Conservation (phyloP, 2,113 vertebrate species). For the Blennius ocellaris region DNA sequence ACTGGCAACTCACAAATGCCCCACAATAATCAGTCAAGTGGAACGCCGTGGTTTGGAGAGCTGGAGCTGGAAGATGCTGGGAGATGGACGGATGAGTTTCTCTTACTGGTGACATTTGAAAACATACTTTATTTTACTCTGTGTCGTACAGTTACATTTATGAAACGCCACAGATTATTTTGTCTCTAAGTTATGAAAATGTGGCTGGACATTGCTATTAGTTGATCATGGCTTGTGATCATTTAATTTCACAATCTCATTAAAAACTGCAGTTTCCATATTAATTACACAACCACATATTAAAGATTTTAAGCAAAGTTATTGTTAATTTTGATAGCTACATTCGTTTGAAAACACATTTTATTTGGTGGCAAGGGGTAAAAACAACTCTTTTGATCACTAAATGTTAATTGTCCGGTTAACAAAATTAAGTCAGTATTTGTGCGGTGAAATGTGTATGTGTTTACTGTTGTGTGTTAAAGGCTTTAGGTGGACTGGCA, state of each 20-base stretch:
- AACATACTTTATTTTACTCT: background rate
- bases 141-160: background rate
- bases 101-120: constrained; percentile 76
- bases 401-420: no score
- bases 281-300: no score
- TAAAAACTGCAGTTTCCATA: no score
- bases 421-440: no score
- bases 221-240: background rate
- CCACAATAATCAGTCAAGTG: constrained; percentile 46
- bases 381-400: no score
- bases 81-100: constrained; percentile 82
- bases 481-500: constrained; percentile 81
- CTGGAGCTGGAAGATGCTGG: constrained; percentile 67
- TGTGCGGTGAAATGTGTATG: no score
- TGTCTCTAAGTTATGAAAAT: no score
- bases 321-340: no score
- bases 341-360: no score
- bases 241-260: no score
- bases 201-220: background rate
- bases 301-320: no score
- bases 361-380: no score
- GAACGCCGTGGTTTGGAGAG: constrained; percentile 50
- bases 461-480: background rate
- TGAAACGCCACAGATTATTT: background rate
- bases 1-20: constrained; percentile 66